A percentile compares a stretch with the other conserved stretches of the same genome.
Evolutionary conservation across 2,113 vertebrate genomes (phyloP).

Genomic region (Crotophaga sulcirostris): DNA sequence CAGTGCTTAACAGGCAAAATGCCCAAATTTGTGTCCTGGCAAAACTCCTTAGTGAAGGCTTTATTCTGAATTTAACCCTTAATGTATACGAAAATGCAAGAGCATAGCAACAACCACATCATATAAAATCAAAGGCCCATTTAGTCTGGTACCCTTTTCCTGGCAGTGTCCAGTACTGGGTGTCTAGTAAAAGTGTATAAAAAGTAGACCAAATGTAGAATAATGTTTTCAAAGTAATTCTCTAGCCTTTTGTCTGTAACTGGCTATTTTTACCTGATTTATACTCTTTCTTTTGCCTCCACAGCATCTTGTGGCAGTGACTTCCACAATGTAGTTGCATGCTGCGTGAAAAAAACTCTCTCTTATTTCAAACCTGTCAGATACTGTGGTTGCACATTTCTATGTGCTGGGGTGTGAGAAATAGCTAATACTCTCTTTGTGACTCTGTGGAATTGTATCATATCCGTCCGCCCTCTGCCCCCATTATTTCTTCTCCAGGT

Average conservation of each 20-base stretch:
- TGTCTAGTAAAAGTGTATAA: neutral
- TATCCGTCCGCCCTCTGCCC: neutral
- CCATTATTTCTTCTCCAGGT: neutral
- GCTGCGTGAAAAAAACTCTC: rapidly evolving
- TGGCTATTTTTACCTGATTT: neutral
- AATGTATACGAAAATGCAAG: neutral
- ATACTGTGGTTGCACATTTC: neutral
- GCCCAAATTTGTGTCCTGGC: slow-evolving; percentile 6
- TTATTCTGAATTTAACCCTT: slow-evolving; percentile 17
- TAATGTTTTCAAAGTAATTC: neutral
- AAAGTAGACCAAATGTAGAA: neutral
- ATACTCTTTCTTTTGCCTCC: neutral
- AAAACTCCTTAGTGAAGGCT: neutral
- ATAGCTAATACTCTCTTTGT: neutral
- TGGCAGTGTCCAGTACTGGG: neutral
- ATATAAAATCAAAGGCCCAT: neutral
- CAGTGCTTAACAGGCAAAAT: neutral
- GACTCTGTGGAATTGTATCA: neutral
- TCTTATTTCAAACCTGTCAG: neutral
- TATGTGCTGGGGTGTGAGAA: neutral
- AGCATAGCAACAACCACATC: neutral
- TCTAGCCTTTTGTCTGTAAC: neutral
- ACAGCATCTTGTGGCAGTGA: neutral
- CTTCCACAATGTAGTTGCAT: neutral
- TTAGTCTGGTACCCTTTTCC: neutral